These are phyloP conservation scores for Alcis repandata DNA, from an alignment of 2,888 invertebrate species.

Conservation along the genomic window DNA sequence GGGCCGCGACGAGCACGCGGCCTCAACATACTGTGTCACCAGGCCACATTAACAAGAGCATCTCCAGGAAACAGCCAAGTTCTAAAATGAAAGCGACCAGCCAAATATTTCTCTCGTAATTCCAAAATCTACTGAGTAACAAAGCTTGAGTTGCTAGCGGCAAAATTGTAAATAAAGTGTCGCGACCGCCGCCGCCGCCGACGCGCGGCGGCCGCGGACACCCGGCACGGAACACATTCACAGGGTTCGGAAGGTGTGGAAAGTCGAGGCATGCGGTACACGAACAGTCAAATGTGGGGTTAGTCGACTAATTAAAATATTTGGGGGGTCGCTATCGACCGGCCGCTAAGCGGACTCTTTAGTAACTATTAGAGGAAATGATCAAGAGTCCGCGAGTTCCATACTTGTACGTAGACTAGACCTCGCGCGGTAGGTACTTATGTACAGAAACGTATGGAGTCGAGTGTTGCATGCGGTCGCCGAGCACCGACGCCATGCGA, in stretches of 20 bases:
- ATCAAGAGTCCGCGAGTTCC: constrained; percentile 34
- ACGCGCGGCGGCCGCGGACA: constrained; percentile 20
- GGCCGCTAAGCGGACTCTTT: constrained; percentile 31
- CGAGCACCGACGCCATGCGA: constrained; percentile 53
- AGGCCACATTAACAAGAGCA: constrained; percentile 69
- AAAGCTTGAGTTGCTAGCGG: constrained; percentile 78
- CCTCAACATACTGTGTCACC: constrained; percentile 40
- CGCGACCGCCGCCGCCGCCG: constrained; percentile 41
- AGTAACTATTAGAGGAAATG: constrained; percentile 30
- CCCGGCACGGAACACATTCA: constrained; percentile 78
- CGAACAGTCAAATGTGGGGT: constrained; percentile 65
- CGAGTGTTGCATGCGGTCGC: constrained; percentile 66
- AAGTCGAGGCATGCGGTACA: constrained; percentile 75
- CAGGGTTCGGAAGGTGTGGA: constrained; percentile 68
- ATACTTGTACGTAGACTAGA: constrained; percentile 50
- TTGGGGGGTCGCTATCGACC: constrained; percentile 73
- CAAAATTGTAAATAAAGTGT: constrained; percentile 70
- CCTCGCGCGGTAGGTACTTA: constrained; percentile 53
- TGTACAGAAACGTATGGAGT: constrained; percentile 69
- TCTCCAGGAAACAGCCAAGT: constrained; percentile 75
- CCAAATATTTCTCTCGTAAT: constrained; percentile 73
- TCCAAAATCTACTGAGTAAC: constrained; percentile 66
- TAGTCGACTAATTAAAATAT: constrained; percentile 70
- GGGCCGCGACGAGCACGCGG: constrained; percentile 31
- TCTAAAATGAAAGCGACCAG: constrained; percentile 79